Percentiles rank a stretch among this genome's conserved stretches.
phyloP scores from a whole-genome alignment of 2,113 vertebrate species.

The Heterocephalus glaber region DNA sequence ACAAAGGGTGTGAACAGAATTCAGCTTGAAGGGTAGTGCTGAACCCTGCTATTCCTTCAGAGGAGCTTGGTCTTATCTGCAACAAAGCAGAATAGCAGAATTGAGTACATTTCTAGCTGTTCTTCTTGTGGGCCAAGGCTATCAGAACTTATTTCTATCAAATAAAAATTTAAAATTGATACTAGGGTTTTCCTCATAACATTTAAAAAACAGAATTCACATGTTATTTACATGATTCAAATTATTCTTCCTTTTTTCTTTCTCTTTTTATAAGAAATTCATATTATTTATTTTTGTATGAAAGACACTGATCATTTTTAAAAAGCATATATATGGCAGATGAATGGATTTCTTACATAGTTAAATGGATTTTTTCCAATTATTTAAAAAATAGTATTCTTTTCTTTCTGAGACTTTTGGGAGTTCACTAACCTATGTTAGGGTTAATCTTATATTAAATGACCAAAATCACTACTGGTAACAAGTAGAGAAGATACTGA shows the following conservation, averaged over 20 bases:
- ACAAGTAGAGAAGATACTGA: not conserved
- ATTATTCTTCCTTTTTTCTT: not conserved
- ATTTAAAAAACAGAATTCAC: not conserved
- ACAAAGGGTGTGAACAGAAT: slow-evolving; percentile 28
- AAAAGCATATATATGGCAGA: not conserved
- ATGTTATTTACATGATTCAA: not conserved
- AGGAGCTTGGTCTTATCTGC: not conserved
- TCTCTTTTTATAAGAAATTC: not conserved
- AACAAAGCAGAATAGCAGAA: not conserved
- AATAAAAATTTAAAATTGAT: not conserved
- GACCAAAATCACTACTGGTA: not conserved
- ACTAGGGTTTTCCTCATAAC: not conserved
- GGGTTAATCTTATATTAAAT: not conserved
- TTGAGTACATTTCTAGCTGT: not conserved
- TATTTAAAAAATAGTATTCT: not conserved
- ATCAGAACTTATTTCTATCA: not conserved
- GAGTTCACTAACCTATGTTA: not conserved
- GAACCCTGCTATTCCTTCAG: not conserved
- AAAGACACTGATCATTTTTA: not conserved
- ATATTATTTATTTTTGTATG: not conserved
- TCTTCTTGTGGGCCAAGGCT: not conserved
- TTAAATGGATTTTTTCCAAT: not conserved
- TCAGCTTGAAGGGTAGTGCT: not conserved
- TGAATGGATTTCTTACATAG: not conserved
- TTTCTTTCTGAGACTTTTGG: not conserved